A percentile compares a stretch with the other conserved stretches of the same genome.
Evolutionary conservation across 2,797 vertebrate genomes (phyloP).

Genomic region (Rousettus madagascariensis): DNA sequence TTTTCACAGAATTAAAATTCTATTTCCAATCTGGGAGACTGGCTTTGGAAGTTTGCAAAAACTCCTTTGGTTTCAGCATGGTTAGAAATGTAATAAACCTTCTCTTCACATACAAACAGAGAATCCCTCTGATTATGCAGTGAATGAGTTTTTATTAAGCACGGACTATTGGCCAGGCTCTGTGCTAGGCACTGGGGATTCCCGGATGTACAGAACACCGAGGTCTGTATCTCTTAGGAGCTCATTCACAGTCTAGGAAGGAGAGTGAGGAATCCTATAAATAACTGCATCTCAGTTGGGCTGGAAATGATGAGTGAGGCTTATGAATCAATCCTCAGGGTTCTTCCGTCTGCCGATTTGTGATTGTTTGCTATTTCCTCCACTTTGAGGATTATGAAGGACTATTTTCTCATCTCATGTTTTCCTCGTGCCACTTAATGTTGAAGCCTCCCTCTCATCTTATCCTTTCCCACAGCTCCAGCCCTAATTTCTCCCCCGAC

Average conservation of each 20-base stretch:
- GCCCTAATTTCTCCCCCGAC: not conserved
- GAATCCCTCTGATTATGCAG: not conserved
- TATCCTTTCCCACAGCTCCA: not conserved
- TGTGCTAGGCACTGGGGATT: conserved; percentile 12
- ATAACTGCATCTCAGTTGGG: not conserved
- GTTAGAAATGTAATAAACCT: conserved; percentile 3
- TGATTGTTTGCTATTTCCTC: conserved; percentile 12
- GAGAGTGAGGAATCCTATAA: not conserved
- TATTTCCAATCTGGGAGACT: conserved; percentile 4
- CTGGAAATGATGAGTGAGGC: not conserved
- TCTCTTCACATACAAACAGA: not conserved
- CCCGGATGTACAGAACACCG: not conserved
- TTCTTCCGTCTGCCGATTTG: not conserved
- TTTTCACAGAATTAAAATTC: not conserved
- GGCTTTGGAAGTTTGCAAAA: not conserved
- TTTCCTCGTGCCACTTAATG: not conserved
- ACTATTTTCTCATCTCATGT: not conserved
- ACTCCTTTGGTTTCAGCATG: not conserved
- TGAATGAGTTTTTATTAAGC: not conserved
- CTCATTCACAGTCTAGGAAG: not conserved
- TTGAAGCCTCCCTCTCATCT: not conserved
- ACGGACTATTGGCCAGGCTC: not conserved
- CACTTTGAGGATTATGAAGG: not conserved
- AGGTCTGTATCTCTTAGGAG: not conserved
- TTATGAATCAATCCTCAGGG: not conserved